phyloP scores from a whole-genome alignment of 2,113 vertebrate genomes.

The Anolis sagrei region DNA sequence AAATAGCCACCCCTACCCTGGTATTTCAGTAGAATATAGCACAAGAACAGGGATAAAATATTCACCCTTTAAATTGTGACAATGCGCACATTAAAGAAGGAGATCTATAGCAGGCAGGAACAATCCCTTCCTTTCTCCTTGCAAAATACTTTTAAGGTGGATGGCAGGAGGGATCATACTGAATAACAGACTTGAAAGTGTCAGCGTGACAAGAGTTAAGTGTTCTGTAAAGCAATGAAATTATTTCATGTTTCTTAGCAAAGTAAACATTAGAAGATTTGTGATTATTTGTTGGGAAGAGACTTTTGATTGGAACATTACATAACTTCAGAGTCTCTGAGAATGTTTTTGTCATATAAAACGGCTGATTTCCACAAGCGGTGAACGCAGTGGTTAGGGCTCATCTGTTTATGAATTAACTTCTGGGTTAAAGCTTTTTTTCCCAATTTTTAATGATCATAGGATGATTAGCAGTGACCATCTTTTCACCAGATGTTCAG shows the following conservation, averaged over 20 bases:
- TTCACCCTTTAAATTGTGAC: too few relatives aligned
- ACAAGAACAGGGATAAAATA: too few relatives aligned
- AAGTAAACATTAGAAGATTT: not conserved
- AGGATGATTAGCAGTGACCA: not conserved
- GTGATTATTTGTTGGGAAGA: not conserved
- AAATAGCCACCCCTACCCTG: too few relatives aligned
- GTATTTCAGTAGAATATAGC: too few relatives aligned
- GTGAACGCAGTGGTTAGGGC: not conserved
- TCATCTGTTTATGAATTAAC: not conserved
- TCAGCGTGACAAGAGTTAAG: not conserved
- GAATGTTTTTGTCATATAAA: not conserved
- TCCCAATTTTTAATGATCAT: too few relatives aligned
- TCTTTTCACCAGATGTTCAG: not conserved
- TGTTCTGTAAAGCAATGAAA: not conserved
- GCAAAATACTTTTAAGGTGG: too few relatives aligned
- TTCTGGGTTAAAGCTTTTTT: not conserved
- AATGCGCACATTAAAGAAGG: too few relatives aligned
- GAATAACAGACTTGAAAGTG: not conserved
- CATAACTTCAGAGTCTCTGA: not conserved
- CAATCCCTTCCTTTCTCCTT: too few relatives aligned
- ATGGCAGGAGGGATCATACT: not conserved
- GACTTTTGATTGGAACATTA: not conserved
- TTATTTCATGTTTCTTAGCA: not conserved
- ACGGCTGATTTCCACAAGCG: not conserved
- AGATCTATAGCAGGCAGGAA: too few relatives aligned